Evolutionary conservation across 2,113 vertebrate genomes (phyloP).

Genomic region (Plestiodon gilberti): DNA sequence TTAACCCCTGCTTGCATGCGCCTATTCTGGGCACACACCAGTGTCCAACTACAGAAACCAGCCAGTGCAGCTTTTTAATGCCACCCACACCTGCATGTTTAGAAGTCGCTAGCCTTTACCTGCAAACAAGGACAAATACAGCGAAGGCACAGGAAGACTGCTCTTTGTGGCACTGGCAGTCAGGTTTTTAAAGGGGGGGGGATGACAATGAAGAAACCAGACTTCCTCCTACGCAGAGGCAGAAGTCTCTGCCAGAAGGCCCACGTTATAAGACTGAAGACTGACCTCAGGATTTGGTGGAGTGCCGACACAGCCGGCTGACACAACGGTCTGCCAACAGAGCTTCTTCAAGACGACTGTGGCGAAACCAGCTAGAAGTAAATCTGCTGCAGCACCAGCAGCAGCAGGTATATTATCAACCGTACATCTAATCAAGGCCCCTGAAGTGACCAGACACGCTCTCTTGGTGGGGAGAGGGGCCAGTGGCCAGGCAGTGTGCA

Average conservation of each 20-base stretch:
- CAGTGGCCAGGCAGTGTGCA: background rate
- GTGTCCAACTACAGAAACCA: background rate
- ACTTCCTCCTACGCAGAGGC: constrained; percentile 12
- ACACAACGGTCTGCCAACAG: background rate
- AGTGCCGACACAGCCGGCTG: background rate
- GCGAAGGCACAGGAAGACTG: constrained; percentile 65
- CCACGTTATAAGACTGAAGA: background rate
- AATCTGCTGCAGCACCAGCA: background rate
- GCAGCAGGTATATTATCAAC: background rate
- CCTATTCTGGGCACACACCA: constrained; percentile 42
- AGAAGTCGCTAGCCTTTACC: constrained; percentile 60
- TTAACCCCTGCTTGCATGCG: constrained; percentile 4
- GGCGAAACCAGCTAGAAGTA: background rate
- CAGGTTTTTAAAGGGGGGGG: constrained; percentile 24
- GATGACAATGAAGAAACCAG: constrained; percentile 29
- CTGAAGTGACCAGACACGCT: constrained; percentile 42
- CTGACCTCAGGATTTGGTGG: background rate
- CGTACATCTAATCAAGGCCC: background rate
- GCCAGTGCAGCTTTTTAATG: constrained; percentile 24
- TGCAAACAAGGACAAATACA: constrained; percentile 29
- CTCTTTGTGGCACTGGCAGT: constrained; percentile 40
- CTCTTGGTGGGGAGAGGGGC: constrained; percentile 14
- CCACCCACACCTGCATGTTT: constrained; percentile 60
- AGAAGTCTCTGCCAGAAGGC: background rate
- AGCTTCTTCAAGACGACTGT: background rate